Base-by-base conservation (phyloP, 1,140 invertebrate species). In the Papilio glaucus region DNA sequence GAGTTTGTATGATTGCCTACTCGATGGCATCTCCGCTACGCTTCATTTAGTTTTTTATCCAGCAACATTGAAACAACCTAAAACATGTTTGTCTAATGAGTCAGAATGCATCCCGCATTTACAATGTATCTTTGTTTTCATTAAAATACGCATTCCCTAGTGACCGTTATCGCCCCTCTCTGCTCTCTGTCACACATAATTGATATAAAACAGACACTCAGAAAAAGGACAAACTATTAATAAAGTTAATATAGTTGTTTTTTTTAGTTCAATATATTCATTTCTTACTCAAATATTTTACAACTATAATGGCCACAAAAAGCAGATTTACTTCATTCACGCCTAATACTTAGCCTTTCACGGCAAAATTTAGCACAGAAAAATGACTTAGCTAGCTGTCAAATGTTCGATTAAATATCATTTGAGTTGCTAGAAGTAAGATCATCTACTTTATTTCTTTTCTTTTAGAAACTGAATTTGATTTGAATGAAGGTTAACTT, bases 91-190 rank as follows among this genome's bases (percentile, higher is more conserved):
- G 26, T 33, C 29, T 33, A 61, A 61, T 61, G n/a, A 33, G 49
- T 53, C 49, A 45, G 38, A 41, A 45, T 8, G 42, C n/a, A 53
- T 53, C 49, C 18, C 18, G 49, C 49, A 53, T 68, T 39, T 37
- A 70, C 72, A 73, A 69, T 61, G 72, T 69, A 63, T 62, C 57
- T 74, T 53, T 53, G 49, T 53, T 53, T 53, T 53, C 49, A 53
- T 53, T 53, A 24, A 21, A 53, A 53, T 53, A 24, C 49, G 49
- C 49, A 53, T 53, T 53, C 49, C 49, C 49, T 21, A 24, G 49
- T 24, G 49, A 53, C 49, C 6, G 29, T 33, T 33, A 6, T 53
- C 21, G 21, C 24, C 49, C 21, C 21, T 24, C 49, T 53, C 49
- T 53, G 49, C 8, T 53, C 49, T 53, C 49, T 53, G 21, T 53